phyloP scores from a whole-genome alignment of 2,888 invertebrate species.

The Lithophane leautieri region DNA sequence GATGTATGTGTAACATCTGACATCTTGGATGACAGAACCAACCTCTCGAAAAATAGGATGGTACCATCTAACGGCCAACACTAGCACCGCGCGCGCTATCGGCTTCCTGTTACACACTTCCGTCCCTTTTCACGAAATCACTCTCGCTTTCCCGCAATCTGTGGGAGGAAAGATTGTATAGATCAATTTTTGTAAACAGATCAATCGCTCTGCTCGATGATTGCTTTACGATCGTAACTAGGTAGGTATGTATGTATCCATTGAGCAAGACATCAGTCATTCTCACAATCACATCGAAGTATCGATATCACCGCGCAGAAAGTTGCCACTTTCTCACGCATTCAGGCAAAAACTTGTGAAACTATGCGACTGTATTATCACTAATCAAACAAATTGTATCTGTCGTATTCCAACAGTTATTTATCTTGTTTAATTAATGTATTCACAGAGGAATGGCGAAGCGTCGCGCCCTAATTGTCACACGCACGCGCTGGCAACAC shows the following conservation, averaged over 20 bases:
- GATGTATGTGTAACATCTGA: no score
- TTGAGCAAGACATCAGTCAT: slow-evolving; percentile 28
- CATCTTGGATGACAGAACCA: no score
- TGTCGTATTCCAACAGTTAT: slow-evolving; percentile 63
- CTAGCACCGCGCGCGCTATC: no score
- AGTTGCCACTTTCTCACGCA: slow-evolving; percentile 59
- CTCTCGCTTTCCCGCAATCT: no score
- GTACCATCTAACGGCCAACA: no score
- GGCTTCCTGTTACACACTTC: no score
- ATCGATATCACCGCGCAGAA: slow-evolving; percentile 53
- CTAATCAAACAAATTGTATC: slow-evolving; percentile 58
- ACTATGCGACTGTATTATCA: slow-evolving; percentile 55
- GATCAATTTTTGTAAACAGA: not conserved
- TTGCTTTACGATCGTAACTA: not conserved
- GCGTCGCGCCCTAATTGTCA: slow-evolving; percentile 80
- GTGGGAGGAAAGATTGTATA: no score
- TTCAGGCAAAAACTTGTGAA: slow-evolving; percentile 56
- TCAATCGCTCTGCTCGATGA: not conserved
- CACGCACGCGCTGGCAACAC: slow-evolving; percentile 63
- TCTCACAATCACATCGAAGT: slow-evolving; percentile 36
- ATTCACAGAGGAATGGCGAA: slow-evolving; percentile 63
- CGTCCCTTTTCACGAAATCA: no score
- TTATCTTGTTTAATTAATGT: slow-evolving; percentile 70
- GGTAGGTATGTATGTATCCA: not conserved
- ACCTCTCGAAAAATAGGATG: no score